Evolutionary conservation across 92 coral and sea anemone genomes (phyloP), one percentile per base, ranked within the genome.

Genomic region (Epizoanthus illoricatus): DNA sequence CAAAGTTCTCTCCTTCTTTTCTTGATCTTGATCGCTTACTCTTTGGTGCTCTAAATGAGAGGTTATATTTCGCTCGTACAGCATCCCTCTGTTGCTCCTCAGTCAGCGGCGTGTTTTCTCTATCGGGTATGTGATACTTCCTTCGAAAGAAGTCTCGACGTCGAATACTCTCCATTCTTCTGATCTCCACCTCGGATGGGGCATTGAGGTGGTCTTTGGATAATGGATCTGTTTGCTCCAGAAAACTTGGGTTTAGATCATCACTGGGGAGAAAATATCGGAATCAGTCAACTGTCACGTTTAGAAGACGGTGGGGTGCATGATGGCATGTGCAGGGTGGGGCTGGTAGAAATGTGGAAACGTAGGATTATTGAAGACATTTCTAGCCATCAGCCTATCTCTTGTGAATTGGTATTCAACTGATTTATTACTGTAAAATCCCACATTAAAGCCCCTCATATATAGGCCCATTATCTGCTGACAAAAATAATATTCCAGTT

Each of bases 141-240:
- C 90, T 90, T 42, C 96, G 88, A 52, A 56, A 84, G 82, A 80
- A 90, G 78, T 88, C 87, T 15, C 90, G 93, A 69, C 94, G 70
- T 56, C 92, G 92, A 71, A 87, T 76, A 75, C 99, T 97, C 64
- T 97, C 90, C 72, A 86, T 87, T 20, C 98, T 87, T 67, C 99
- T 92, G 43, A 87, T 71, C n/a, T 75, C 90, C 3, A 87, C 71
- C 49, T 78, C 82, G 10, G 82, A 78, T 4, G 82, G 81, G 15
- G 80, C 87, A 3, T 87, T 86, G 3, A 81, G 57, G 58, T 87
- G 73, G 0, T 81, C 52, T 63, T 75, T 87, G 16, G 81, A 60
- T 39, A 63, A 45, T 9, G 89, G 61, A 6, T 81, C 83, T 28
- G 57, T 39, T 52, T 49, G 57, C 55, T 75, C 85, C 16, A 75